Percentiles rank a stretch among this genome's conserved stretches.
Evolutionary conservation across 2,797 vertebrate genomes (phyloP).

Genomic region (Ctenosaura bakeri): DNA sequence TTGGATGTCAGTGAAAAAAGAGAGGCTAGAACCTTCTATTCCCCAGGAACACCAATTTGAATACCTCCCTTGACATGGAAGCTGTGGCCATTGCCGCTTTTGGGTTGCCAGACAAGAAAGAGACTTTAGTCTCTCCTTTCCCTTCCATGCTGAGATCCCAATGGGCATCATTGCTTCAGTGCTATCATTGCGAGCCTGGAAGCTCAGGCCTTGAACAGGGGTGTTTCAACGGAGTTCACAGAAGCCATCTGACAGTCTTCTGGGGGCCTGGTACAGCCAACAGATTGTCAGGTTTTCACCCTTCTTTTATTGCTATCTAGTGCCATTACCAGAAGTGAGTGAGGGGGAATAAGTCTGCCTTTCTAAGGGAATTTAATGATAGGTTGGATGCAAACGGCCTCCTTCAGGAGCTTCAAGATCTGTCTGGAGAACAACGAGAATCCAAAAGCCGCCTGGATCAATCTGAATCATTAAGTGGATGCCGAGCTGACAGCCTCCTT

Average conservation of each 20-base stretch:
- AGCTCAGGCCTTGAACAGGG: no score
- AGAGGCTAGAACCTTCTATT: no score
- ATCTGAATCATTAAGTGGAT: background rate
- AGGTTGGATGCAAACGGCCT: background rate
- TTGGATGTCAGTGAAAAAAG: no score
- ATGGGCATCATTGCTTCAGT: no score
- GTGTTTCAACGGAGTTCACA: no score
- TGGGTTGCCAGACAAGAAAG: background rate
- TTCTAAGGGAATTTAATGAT: background rate
- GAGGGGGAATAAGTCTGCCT: background rate
- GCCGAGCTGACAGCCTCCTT: slow-evolving; percentile 19
- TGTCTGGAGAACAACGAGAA: background rate
- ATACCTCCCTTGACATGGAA: no score
- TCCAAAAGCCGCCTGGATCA: background rate
- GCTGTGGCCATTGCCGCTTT: no score
- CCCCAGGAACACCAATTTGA: no score
- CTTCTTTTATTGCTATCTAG: background rate
- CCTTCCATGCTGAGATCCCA: no score
- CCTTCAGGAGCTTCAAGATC: background rate
- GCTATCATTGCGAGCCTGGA: no score
- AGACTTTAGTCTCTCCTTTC: background rate
- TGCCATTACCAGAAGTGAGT: background rate
- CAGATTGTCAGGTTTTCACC: background rate
- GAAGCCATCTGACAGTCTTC: no score
- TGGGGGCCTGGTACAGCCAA: no score